Evolutionary conservation across 2,888 invertebrate genomes (phyloP), one percentile per base, ranked within the genome.

Genomic region (Emesis furor): DNA sequence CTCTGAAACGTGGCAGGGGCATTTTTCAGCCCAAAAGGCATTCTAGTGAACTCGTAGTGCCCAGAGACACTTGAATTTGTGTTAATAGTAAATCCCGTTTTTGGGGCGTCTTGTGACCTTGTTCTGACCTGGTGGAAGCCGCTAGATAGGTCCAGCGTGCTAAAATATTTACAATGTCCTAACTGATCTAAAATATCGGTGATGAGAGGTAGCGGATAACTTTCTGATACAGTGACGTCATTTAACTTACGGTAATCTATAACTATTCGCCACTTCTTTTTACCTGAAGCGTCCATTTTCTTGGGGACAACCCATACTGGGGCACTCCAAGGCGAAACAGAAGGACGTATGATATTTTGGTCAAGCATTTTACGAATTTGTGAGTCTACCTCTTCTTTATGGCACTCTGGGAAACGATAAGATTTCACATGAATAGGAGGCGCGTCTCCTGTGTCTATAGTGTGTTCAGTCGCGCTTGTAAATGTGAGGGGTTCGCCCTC

Each of bases 361-460:
- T 55, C 73, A 1, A 73, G 59, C 73, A 73, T 73, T 51, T 73
- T 62, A 3, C 51, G 14, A 17, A 88, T 83, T 77, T 86, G 85
- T 6, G 42, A 73, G 10, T 84, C 79, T 1, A 85, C 83, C 82
- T 86, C 88, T 35, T 32, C 10, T 30, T 32, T 67, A 5, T 67
- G 84, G n/a, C 79, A 82, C 73, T 88, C 84, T 7, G 86, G 86
- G 32, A 86, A 88, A 0, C 86, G 81, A 73, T 86, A 88, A 1
- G 83, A 84, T 81, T 88, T 88, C 1, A 85, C 86, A 39, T 86
- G 76, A 24, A 87, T 85, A 8, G 89, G 87, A 51, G 84, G 32
- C 5, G 80, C 73, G 62, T 82, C 65, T 12, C 76, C 73, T 14
- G 82, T 73, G 42, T 79, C 79, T n/a, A 87, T 87, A 8, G n/a